A percentile compares a stretch with the other conserved stretches of the same genome.
These are phyloP conservation scores for Calyptomena viridis DNA, from an alignment of 2,113 vertebrate genomes.

Conservation along the genomic window DNA sequence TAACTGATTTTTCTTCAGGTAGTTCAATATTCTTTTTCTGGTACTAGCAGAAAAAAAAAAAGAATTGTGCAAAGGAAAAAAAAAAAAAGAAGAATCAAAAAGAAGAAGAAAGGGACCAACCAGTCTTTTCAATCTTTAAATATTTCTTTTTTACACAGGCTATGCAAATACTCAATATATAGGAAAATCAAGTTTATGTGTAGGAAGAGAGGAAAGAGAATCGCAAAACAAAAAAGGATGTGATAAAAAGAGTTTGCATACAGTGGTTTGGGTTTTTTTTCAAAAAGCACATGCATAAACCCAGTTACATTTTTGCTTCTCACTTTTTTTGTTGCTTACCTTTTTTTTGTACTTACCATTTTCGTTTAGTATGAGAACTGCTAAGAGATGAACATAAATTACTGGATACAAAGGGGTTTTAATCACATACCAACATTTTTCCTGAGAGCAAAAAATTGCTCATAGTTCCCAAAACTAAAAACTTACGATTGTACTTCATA, in stretches of 20 bases:
- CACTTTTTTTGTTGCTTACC: too few species aligned
- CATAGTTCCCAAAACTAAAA: not conserved
- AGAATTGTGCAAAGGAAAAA: not conserved
- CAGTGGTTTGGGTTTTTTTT: accelerated
- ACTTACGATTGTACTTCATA: accelerated
- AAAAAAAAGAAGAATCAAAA: not conserved
- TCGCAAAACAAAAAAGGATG: not conserved
- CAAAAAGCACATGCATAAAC: not conserved
- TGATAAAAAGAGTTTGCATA: not conserved
- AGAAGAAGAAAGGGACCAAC: not conserved
- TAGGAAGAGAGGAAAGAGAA: not conserved
- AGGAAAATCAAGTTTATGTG: accelerated
- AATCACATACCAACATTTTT: not conserved
- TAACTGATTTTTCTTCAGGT: not conserved
- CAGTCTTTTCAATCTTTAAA: not conserved
- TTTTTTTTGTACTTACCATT: not conserved
- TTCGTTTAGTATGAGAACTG: not conserved
- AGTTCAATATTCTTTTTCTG: not conserved
- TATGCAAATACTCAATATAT: not conserved
- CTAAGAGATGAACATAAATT: not conserved
- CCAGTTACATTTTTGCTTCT: not conserved
- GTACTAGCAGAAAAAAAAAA: not conserved
- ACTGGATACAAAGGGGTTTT: accelerated
- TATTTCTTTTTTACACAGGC: not conserved
- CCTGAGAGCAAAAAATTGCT: not conserved